Conservation (phyloP, 2,888 invertebrate genomes). For the Apotomis capreana region DNA sequence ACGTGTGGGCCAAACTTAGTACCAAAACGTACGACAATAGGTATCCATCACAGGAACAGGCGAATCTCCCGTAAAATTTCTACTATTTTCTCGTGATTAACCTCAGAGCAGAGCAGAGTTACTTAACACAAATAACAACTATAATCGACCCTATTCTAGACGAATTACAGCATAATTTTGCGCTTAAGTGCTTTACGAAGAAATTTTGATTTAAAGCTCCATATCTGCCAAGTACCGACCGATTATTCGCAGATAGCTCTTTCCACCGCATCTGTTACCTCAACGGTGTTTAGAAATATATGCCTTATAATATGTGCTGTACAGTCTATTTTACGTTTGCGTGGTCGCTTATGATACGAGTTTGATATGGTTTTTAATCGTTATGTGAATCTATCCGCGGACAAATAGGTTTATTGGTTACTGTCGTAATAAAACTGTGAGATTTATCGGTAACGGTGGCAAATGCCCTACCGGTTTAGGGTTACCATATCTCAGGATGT, state of each 20-base stretch:
- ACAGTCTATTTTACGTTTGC: background rate
- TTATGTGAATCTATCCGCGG: conserved; percentile 70
- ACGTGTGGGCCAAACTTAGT: conserved; percentile 17
- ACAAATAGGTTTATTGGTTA: conserved; percentile 80
- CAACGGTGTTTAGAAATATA: background rate
- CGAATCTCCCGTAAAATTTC: conserved; percentile 66
- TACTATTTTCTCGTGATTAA: conserved; percentile 59
- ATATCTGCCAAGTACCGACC: conserved; percentile 71
- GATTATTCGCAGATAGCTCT: conserved; percentile 52
- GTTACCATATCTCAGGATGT: too few relatives aligned
- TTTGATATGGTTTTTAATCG: background rate
- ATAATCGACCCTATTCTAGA: conserved; percentile 45
- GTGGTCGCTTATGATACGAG: background rate
- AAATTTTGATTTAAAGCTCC: conserved; percentile 76
- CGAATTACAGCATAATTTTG: conserved; percentile 49
- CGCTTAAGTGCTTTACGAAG: conserved; percentile 54
- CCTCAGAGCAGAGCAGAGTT: conserved; percentile 54
- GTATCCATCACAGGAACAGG: conserved; percentile 58
- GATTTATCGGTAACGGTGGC: conserved; percentile 67
- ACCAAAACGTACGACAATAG: conserved; percentile 21
- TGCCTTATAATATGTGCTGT: background rate
- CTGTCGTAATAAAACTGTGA: conserved; percentile 70
- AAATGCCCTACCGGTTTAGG: conserved; percentile 51
- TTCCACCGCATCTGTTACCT: background rate
- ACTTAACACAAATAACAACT: conserved; percentile 44